Conservation (phyloP, 2,888 invertebrate genomes). For the Ormyrus labotus region DNA sequence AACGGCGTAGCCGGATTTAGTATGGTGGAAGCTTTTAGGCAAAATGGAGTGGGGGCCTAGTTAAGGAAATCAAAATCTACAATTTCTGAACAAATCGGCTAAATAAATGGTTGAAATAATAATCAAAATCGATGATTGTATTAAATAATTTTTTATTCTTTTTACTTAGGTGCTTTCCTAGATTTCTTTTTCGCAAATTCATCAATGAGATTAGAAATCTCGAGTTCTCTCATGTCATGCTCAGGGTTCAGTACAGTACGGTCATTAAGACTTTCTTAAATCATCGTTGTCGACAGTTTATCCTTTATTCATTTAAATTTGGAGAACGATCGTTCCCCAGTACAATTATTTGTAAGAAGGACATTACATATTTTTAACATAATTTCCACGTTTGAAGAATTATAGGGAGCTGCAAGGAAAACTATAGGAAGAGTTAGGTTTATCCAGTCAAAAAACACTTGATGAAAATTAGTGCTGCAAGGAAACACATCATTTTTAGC, state of each 20-base stretch:
- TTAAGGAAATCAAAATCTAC: not conserved
- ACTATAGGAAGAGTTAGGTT: too few relatives aligned
- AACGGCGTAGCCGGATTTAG: not conserved
- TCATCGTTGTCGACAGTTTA: constrained; percentile 26
- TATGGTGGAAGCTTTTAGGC: not conserved
- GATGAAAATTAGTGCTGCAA: too few relatives aligned
- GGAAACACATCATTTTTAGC: too few relatives aligned
- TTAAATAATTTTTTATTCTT: not conserved
- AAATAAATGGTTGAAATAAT: not conserved
- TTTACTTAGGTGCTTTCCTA: not conserved
- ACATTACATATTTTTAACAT: constrained; percentile 38
- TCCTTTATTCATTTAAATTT: constrained; percentile 45
- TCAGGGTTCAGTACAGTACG: constrained; percentile 22
- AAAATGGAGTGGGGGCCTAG: not conserved
- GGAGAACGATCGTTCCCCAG: constrained; percentile 39
- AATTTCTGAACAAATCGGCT: not conserved
- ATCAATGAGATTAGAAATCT: constrained; percentile 8
- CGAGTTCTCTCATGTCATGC: not conserved
- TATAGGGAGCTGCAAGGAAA: too few relatives aligned
- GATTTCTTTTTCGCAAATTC: not conserved
- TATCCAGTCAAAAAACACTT: too few relatives aligned
- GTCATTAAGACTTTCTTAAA: constrained; percentile 20
- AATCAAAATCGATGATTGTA: not conserved
- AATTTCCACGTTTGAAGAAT: constrained; percentile 32
- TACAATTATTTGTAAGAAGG: constrained; percentile 47